These are phyloP conservation scores for Anastatus disparis DNA, from an alignment of 1,140 invertebrate species.

Conservation along the genomic window DNA sequence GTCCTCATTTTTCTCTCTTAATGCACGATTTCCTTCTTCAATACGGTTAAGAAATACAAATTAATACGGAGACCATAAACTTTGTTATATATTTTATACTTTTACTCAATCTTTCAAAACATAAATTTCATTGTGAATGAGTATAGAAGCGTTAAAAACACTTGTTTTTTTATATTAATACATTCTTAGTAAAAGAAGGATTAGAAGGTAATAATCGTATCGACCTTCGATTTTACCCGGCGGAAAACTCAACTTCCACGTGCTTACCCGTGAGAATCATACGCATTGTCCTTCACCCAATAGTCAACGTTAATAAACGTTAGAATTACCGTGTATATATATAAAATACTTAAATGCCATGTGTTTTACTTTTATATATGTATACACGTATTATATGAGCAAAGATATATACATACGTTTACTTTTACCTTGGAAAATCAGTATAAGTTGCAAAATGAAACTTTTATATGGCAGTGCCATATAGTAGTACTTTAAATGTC, in stretches of 20 bases:
- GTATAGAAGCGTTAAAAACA: slow-evolving; percentile 9
- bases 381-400: not conserved
- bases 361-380: not conserved
- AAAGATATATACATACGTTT: slow-evolving; percentile 7
- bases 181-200: no score
- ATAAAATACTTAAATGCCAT: slow-evolving; percentile 2
- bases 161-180: slow-evolving; percentile 19
- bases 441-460: slow-evolving; percentile 29
- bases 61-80: not conserved
- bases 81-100: not conserved
- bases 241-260: slow-evolving; percentile 39
- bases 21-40: not conserved
- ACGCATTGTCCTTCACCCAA: slow-evolving; percentile 40
- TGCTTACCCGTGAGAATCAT: slow-evolving; percentile 38
- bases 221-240: slow-evolving; percentile 36
- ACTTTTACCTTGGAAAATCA: slow-evolving; percentile 32
- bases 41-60: not conserved
- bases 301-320: slow-evolving; percentile 30
- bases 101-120: not conserved
- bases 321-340: slow-evolving; percentile 28
- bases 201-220: slow-evolving; percentile 38
- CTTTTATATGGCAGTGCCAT: no score
- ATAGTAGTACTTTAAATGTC: not conserved
- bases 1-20: not conserved
- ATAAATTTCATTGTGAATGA: not conserved